Percentiles rank a stretch among this genome's conserved stretches.
These are phyloP conservation scores for Rhagoletis pomonella DNA, from an alignment of 1,140 invertebrate genomes.

Conservation along the genomic window DNA sequence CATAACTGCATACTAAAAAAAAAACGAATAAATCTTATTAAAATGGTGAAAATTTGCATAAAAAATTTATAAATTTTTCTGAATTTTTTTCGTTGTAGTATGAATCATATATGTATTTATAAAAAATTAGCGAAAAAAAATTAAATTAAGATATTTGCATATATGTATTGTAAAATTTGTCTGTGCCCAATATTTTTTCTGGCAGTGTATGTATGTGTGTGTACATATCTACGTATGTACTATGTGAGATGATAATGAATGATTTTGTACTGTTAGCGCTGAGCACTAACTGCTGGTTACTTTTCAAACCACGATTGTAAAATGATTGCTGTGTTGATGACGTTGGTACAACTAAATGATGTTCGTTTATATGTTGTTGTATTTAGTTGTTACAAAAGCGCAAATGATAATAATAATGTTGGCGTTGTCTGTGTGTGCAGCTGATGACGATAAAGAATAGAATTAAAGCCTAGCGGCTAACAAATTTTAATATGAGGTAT, in stretches of 20 bases:
- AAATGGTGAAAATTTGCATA: no score
- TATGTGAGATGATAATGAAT: background rate
- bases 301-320: background rate
- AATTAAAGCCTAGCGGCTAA: conserved; percentile 44
- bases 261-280: background rate
- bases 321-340: conserved; percentile 19
- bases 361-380: background rate
- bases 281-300: conserved; percentile 15
- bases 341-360: background rate
- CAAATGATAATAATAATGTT: conserved; percentile 20
- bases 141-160: background rate
- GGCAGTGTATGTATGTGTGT: background rate
- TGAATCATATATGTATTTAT: no score
- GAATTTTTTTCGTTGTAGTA: no score
- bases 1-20: no score
- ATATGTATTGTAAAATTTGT: background rate
- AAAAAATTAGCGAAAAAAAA: no score
- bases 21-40: no score
- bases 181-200: no score
- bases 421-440: conserved; percentile 1
- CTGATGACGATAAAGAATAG: conserved; percentile 48
- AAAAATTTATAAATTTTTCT: no score
- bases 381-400: background rate
- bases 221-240: background rate
- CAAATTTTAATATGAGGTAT: conserved; percentile 46